Base-by-base conservation (phyloP, 2,888 invertebrate genomes). In the Archips xylosteana region DNA sequence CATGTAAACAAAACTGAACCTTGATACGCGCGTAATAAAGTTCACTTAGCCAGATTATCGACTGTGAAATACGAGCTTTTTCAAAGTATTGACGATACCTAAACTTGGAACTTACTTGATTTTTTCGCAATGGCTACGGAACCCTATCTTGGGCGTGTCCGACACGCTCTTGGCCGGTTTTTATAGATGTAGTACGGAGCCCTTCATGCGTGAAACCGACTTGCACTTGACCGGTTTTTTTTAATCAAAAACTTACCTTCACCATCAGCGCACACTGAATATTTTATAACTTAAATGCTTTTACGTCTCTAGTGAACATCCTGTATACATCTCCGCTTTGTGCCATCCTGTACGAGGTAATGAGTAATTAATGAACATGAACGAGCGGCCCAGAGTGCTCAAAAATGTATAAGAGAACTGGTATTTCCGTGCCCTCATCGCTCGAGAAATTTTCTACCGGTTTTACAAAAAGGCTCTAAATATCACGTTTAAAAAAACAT, bases 361-460 rank as follows among this genome's bases (percentile, higher is more conserved):
- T 32, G 57, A 57, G 57, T 61, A 36, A 60, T 60, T 60, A 60
- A 60, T 60, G 61, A 39, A 36, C 61, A 10, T 39, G n/a, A 61
- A 61, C 39, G 9, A 39, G 39, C 36, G 36, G 39, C 8, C 36
- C 61, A 15, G 61, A 39, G 61, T 32, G 39, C 9, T 61, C 15
- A 61, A 61, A 39, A 39, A 61, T 61, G n/a, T 61, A 61, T 61
- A 39, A 61, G 39, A 61, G 36, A 39, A 39, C 49, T 4, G 49
- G 49, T 15, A 49, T 15, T 32, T 12, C 12, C 57, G 32, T 12
- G 3, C 57, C 32, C 32, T 57, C 32, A 23, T 57, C 57, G 57
- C 57, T 57, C 32, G 57, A 57, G 32, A 32, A 57, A 57, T 57
- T 57, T 57, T 12, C 45, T 45, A 45, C 12, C 45, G 12, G 51